Base-by-base conservation (phyloP, 2,888 invertebrate species). In the Drosophila quinaria region DNA sequence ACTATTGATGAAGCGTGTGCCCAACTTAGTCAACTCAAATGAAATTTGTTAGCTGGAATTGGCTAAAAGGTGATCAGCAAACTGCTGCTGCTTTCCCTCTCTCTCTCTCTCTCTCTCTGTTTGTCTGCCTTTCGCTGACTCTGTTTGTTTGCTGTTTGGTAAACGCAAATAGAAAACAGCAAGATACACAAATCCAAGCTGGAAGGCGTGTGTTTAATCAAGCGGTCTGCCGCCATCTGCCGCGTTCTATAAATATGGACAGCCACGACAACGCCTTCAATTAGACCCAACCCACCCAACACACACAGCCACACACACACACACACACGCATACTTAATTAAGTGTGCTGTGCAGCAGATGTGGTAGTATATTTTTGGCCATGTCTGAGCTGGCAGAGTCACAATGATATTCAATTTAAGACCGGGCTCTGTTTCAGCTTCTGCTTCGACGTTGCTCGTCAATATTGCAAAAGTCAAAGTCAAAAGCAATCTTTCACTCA, bases 161-260 rank as follows among this genome's bases (percentile, higher is more conserved):
- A 35, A 59, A 25, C 55, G 54, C 52, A 63, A 71, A 58, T 29
- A 61, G 59, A 54, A 60, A 69, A 64, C 62, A 52, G 54, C 44
- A 51, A 80, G 46, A 59, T 39, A 74, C 65, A 64, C 66, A 69
- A 75, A 64, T 61, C 39, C 44, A 29, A 42, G 49, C 37, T 59
- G 51, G 41, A 35, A 54, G 55, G 59, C 60, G 56, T 70, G 54
- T 74, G 78, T 60, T 72, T 75, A 85, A 85, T 85, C 80, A 82
- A 80, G 80, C 82, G 63, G 67, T 47, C 39, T 50, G 35, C 68
- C 63, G 47, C 49, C 77, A 72, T 50, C 73, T 69, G 67, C 50
- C 50, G 59, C 33, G 59, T 56, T 55, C 64, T 64, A 64, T 64
- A 75, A 76, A 72, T 55, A 75, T 55, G 42, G 29, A 17, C 10